Evolutionary conservation across 2,888 invertebrate genomes (phyloP).

Genomic region (Pseudeuparius sepicola): DNA sequence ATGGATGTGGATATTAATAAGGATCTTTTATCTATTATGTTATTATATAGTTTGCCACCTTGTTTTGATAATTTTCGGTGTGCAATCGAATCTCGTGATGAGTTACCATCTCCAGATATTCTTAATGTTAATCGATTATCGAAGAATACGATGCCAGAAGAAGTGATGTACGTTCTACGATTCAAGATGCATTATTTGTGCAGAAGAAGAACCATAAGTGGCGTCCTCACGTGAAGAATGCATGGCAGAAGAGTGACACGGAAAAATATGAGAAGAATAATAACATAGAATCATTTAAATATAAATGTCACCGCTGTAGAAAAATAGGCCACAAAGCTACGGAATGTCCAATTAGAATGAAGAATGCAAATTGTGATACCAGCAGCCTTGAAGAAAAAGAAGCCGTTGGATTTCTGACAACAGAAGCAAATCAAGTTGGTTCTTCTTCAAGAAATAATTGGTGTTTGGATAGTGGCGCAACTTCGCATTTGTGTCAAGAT

Average conservation of each 20-base stretch:
- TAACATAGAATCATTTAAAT: too few species aligned
- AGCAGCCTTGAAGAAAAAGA: too few species aligned
- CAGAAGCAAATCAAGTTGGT: neutral
- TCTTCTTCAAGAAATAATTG: constrained; percentile 4
- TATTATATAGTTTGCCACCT: constrained; percentile 30
- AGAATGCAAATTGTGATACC: too few species aligned
- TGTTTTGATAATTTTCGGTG: constrained; percentile 31
- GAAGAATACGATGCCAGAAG: constrained; percentile 27
- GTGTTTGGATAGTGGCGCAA: constrained; percentile 14
- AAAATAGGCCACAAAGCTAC: constrained; percentile 13
- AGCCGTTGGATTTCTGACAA: too few species aligned
- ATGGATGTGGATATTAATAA: constrained; percentile 28
- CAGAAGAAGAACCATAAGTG: constrained; percentile 6
- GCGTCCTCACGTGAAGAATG: too few species aligned
- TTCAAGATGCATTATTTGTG: constrained; percentile 10
- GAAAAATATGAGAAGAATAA: too few species aligned
- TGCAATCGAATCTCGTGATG: constrained; percentile 28
- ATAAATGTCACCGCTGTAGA: constrained; percentile 12
- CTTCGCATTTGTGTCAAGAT: constrained; percentile 14
- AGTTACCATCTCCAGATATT: constrained; percentile 9
- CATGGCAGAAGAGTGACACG: too few species aligned
- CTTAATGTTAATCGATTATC: constrained; percentile 28
- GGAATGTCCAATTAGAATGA: constrained; percentile 8
- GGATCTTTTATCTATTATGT: constrained; percentile 30
- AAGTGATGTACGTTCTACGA: constrained; percentile 15